A percentile compares a stretch with the other conserved stretches of the same genome.
Conservation (phyloP, 2,113 vertebrate genomes). For the Callopanchax toddi region DNA sequence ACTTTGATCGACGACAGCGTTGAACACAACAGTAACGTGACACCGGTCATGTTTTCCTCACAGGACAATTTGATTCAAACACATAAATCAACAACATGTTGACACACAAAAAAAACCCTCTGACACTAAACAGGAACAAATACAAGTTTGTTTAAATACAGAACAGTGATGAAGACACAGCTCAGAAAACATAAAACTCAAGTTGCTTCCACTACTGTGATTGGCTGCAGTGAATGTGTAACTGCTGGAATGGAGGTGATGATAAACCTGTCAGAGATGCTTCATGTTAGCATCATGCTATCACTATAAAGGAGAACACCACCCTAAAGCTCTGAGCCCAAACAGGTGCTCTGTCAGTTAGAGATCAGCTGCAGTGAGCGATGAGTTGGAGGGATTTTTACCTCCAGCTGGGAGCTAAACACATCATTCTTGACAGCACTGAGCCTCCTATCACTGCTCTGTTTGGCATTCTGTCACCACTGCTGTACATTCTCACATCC, state of each 20-base stretch:
- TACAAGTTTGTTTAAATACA: conserved; percentile 33
- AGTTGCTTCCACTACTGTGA: conserved; percentile 44
- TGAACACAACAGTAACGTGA: conserved; percentile 26
- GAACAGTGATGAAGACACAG: conserved; percentile 8
- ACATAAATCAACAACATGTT: conserved; percentile 21
- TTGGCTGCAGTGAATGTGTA: no score
- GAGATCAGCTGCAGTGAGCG: no score
- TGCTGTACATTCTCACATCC: no score
- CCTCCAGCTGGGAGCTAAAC: no score
- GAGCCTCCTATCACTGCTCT: no score
- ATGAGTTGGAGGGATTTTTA: no score
- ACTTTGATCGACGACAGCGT: conserved; percentile 38
- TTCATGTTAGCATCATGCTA: neutral
- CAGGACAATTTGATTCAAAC: conserved; percentile 21
- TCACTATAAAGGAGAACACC: neutral
- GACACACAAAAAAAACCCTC: conserved; percentile 21
- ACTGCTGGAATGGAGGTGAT: no score
- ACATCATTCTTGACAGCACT: no score
- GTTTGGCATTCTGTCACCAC: no score
- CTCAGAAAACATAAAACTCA: conserved; percentile 23
- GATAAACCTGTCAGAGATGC: neutral
- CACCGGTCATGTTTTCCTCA: conserved; percentile 15
- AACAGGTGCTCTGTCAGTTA: neutral
- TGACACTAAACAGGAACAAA: conserved; percentile 42
- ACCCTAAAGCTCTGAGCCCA: neutral